A percentile compares a stretch with the other conserved stretches of the same genome.
Evolutionary conservation across 2,797 vertebrate genomes (phyloP).

Genomic region (Xenopus petersii): DNA sequence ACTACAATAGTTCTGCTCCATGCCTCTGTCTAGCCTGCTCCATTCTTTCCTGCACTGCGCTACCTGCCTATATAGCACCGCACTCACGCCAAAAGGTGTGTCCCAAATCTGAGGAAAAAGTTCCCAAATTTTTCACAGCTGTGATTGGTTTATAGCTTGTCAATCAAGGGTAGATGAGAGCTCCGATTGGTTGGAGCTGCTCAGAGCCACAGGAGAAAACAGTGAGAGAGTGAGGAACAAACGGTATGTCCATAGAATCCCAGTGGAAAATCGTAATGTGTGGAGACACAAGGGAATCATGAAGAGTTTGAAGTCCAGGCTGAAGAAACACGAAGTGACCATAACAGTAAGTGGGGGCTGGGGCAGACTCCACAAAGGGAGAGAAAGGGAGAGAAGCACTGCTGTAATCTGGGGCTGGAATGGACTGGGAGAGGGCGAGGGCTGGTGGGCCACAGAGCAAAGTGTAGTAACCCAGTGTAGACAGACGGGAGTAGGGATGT

Average conservation of each 20-base stretch:
- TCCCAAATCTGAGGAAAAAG: constrained; percentile 23
- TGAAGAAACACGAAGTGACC: constrained; percentile 81
- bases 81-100: constrained; percentile 43
- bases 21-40: too few relatives aligned
- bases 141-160: neutral
- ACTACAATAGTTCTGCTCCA: too few relatives aligned
- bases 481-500: too few relatives aligned
- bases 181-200: constrained; percentile 25
- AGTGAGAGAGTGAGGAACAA: constrained; percentile 12
- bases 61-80: constrained; percentile 27
- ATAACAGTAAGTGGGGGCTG: constrained; percentile 71
- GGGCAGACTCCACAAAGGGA: neutral
- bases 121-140: constrained; percentile 2
- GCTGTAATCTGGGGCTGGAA: neutral
- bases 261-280: neutral
- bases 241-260: neutral
- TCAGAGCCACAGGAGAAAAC: neutral
- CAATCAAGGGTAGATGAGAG: neutral
- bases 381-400: neutral
- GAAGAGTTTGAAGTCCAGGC: constrained; percentile 82
- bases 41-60: neutral
- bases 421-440: too few relatives aligned
- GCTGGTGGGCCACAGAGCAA: too few relatives aligned
- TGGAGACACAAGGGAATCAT: constrained; percentile 50
- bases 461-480: too few relatives aligned